Base-by-base conservation (phyloP, 2,888 invertebrate genomes). In the Mythimna pallens region DNA sequence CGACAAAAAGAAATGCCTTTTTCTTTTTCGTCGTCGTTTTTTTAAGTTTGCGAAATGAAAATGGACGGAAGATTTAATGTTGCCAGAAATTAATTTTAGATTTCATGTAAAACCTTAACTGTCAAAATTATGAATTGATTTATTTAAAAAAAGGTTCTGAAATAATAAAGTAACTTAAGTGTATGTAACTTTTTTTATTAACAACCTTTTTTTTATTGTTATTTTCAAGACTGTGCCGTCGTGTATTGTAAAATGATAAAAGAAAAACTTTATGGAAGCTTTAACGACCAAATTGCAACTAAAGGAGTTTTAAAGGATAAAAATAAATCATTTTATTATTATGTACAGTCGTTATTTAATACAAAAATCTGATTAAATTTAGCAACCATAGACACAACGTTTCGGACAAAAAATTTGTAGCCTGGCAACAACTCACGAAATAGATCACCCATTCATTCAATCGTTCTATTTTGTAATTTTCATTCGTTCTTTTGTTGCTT, bases 11-110 rank as follows among this genome's bases (percentile, higher is more conserved):
- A 87, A 89, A 88, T 88, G 83, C 83, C 86, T 91, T 92, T 90
- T 92, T 90, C 89, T 94, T 92, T 92, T 92, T 87, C 90, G 92
- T 92, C 92, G 94, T 93, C 94, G 94, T 95, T 95, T 95, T 95
- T 94, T 93, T 92, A 86, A 92, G 91, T 94, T 94, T 92, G 92
- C 89, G 76, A 92, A 94, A 93, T 92, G 94, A 95, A 95, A 94
- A 95, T 94, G 95, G 94, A 94, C 92, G 94, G 92, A 91, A 82
- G 75, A 79, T 61, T 40, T 40, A 87, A 85, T 92, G 92, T 93
- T 93, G 88, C 93, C 89, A 90, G 76, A 71, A 80, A 73, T 52
- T 5, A 20, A 59, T 65, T 70, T 34, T 30, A 30, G 30, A 30
- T 30, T 30, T 59, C 54, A 61, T 40, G 17, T 65, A 12, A 25